Percentiles rank a stretch among this genome's conserved stretches.
phyloP scores from a whole-genome alignment of 2,113 vertebrate genomes.

The Microtus richardsoni region DNA sequence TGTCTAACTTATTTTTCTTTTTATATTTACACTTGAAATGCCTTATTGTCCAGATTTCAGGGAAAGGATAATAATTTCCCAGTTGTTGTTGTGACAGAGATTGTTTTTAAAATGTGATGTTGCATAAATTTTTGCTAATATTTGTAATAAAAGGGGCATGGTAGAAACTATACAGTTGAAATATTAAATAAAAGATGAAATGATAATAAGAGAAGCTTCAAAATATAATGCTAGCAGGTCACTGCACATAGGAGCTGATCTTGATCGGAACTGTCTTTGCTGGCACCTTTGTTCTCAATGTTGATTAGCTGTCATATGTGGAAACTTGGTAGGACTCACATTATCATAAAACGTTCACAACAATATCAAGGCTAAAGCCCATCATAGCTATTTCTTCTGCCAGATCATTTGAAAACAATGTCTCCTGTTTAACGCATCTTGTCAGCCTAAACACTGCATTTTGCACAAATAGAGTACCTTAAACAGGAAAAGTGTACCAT shows the following conservation, averaged over 20 bases:
- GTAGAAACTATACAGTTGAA: slow-evolving; percentile 3
- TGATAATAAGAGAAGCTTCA: slow-evolving; percentile 56
- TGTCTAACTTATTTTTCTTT: not conserved
- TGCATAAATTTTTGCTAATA: slow-evolving; percentile 50
- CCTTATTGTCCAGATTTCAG: not conserved
- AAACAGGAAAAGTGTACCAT: slow-evolving; percentile 46
- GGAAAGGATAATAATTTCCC: slow-evolving; percentile 5
- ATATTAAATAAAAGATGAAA: slow-evolving; percentile 73
- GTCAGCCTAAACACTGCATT: slow-evolving; percentile 36
- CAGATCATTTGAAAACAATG: slow-evolving; percentile 29
- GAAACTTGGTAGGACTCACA: not conserved
- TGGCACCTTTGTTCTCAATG: not conserved
- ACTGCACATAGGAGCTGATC: slow-evolving; percentile 29
- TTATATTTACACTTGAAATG: slow-evolving; percentile 26
- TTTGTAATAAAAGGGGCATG: not conserved
- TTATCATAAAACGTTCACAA: slow-evolving; percentile 58
- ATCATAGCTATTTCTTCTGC: slow-evolving; percentile 4
- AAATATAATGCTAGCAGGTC: slow-evolving; percentile 10
- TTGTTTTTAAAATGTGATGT: slow-evolving; percentile 38
- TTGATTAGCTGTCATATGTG: slow-evolving; percentile 32
- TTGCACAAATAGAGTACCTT: slow-evolving; percentile 1
- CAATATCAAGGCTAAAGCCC: slow-evolving; percentile 22
- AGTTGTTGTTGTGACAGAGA: slow-evolving; percentile 28
- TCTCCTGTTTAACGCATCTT: slow-evolving; percentile 8
- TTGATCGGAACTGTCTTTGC: not conserved